Base-by-base conservation (phyloP, 2,797 vertebrate species). In the Gymnodraco acuticeps region DNA sequence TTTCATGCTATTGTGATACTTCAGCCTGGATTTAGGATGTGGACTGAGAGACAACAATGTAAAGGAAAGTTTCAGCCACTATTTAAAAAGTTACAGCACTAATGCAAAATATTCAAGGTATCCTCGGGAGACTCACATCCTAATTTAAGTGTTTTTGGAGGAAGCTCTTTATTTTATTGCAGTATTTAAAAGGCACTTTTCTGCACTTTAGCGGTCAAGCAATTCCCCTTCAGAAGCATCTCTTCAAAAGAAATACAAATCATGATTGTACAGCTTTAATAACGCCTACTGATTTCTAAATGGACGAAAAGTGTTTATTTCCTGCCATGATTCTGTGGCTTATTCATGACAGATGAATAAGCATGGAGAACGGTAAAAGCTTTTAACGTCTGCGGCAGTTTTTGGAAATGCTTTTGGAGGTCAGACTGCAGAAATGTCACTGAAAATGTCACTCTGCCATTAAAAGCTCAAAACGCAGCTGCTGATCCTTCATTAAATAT, bases 401-500 rank as follows among this genome's bases (percentile, higher is more conserved):
- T 83, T 53, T 43, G 38, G 72, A 77, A 70, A 81, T 0, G 77
- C 50, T 51, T 58, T 9, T 3, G 5, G 55, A 78, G 82, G 84
- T 83, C 82, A 60, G 3, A 0, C 63, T 45, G 1, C n/a, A 43
- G 48, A 84, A 64, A 80, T 23, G 63, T 67, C 55, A 55, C 71
- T 12, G 62, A 2, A 68, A 82, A 84, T n/a, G n/a, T n/a, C n/a
- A n/a, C 33, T 80, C 45, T 2, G 61, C 73, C 65, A 52, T 85
- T 83, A 88, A 85, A 84, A 85, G 86, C 87, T 75, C 10, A 76
- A 70, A 81, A 85, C 70, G 58, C 70, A 14, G 47, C 70, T 0
- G 60, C 78, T 58, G 72, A 75, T 60, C 62, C 70, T 85, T 89
- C 90, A 93, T 93, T 80, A 92, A 93, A 90, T 90, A 93, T 92